A percentile compares a stretch with the other conserved stretches of the same genome.
These are phyloP conservation scores for Coleophora deauratella DNA, from an alignment of 2,888 invertebrate species.

Conservation along the genomic window DNA sequence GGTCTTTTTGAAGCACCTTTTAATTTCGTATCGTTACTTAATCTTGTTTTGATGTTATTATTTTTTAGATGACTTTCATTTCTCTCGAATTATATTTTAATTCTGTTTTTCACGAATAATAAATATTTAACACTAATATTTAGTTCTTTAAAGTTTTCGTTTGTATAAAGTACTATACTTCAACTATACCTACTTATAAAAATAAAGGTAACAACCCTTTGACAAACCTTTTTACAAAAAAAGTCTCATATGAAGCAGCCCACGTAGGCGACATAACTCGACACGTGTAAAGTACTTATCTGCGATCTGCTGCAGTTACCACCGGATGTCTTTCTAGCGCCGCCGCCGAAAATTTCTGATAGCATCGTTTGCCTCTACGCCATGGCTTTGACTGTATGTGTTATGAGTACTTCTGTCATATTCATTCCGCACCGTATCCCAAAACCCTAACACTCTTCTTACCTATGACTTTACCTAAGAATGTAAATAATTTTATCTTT, in stretches of 20 bases:
- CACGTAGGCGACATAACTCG: slow-evolving; percentile 53
- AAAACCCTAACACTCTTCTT: too few relatives aligned
- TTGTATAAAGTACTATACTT: too few relatives aligned
- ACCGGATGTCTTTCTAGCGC: slow-evolving; percentile 60
- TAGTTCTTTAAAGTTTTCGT: background rate
- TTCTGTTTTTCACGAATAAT: too few relatives aligned
- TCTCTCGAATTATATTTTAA: too few relatives aligned
- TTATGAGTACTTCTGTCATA: background rate
- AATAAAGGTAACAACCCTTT: too few relatives aligned
- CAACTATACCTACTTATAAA: too few relatives aligned
- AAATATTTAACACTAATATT: too few relatives aligned
- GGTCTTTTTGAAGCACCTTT: slow-evolving; percentile 58
- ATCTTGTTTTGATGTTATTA: slow-evolving; percentile 41
- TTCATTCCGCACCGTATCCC: too few relatives aligned
- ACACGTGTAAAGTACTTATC: slow-evolving; percentile 57
- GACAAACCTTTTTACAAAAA: too few relatives aligned
- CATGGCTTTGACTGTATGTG: slow-evolving; percentile 9
- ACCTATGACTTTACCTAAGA: too few relatives aligned
- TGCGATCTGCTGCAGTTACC: slow-evolving; percentile 44
- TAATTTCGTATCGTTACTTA: slow-evolving; percentile 65
- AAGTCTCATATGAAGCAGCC: too few relatives aligned
- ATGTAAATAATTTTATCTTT: too few relatives aligned
- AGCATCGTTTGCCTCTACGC: slow-evolving; percentile 23
- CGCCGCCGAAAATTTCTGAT: slow-evolving; percentile 42
- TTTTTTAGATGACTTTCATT: background rate